These are phyloP conservation scores for Peucedramus taeniatus DNA, from an alignment of 2,113 vertebrate genomes.

Conservation along the genomic window DNA sequence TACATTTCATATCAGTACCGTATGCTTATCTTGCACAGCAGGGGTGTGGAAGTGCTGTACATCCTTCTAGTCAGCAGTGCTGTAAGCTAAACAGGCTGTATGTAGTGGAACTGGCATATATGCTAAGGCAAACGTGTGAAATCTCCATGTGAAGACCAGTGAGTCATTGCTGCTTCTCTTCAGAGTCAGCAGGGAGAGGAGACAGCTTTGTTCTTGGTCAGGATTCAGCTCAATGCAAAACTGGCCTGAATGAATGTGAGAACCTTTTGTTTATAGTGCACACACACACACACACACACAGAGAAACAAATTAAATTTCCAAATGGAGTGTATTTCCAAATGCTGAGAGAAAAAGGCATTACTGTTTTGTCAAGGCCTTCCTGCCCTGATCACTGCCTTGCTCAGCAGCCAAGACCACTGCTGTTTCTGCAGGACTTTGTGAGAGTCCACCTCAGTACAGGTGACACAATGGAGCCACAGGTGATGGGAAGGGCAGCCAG, in stretches of 20 bases:
- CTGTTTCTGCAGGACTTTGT: not conserved
- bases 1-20: not conserved
- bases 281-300: not conserved
- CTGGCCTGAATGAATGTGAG: not conserved
- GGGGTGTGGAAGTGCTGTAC: not conserved
- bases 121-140: not conserved
- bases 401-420: not conserved
- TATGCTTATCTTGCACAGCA: not conserved
- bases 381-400: not conserved
- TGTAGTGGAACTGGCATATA: not conserved
- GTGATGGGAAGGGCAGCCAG: not conserved
- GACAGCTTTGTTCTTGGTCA: not conserved
- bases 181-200: not conserved
- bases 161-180: not conserved
- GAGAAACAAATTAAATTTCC: not conserved
- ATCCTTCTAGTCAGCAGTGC: not conserved
- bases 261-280: not conserved
- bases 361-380: not conserved
- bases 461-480: fast-evolving
- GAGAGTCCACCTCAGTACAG: not conserved
- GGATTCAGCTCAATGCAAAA: not conserved
- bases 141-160: not conserved
- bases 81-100: not conserved
- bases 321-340: not conserved
- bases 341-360: not conserved